Evolutionary conservation across 2,888 invertebrate species (phyloP).

Genomic region (Callimorpha dominula): DNA sequence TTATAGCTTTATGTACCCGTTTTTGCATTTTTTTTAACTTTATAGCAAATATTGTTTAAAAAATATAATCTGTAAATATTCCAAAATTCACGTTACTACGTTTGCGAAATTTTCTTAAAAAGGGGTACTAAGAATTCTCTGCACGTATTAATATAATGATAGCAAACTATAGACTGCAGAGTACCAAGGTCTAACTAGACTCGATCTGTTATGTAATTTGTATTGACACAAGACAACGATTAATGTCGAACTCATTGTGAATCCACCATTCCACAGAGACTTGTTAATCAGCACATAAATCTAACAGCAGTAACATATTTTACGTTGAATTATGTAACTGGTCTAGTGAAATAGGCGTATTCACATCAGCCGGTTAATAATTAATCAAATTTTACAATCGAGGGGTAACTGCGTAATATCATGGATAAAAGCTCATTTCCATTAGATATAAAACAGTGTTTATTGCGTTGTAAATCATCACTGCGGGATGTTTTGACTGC

Average conservation of each 20-base stretch:
- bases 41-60: too few species aligned
- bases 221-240: constrained; percentile 40
- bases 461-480: constrained; percentile 83
- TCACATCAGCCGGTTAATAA: constrained; percentile 46
- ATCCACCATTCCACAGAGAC: constrained; percentile 49
- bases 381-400: constrained; percentile 71
- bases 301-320: constrained; percentile 48
- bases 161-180: background rate
- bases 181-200: constrained; percentile 2
- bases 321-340: constrained; percentile 49
- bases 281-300: constrained; percentile 58
- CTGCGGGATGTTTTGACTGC: constrained; percentile 84
- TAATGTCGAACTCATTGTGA: constrained; percentile 41
- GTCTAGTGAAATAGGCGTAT: constrained; percentile 27
- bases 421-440: constrained; percentile 83
- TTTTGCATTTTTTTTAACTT: too few species aligned
- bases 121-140: too few species aligned
- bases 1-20: too few species aligned
- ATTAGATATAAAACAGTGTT: constrained; percentile 83
- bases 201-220: constrained; percentile 32
- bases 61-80: too few species aligned
- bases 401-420: constrained; percentile 75
- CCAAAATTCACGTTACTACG: too few species aligned
- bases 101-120: too few species aligned
- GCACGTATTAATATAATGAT: background rate